Conservation (phyloP, 2,113 vertebrate genomes). For the Trematomus loennbergii region DNA sequence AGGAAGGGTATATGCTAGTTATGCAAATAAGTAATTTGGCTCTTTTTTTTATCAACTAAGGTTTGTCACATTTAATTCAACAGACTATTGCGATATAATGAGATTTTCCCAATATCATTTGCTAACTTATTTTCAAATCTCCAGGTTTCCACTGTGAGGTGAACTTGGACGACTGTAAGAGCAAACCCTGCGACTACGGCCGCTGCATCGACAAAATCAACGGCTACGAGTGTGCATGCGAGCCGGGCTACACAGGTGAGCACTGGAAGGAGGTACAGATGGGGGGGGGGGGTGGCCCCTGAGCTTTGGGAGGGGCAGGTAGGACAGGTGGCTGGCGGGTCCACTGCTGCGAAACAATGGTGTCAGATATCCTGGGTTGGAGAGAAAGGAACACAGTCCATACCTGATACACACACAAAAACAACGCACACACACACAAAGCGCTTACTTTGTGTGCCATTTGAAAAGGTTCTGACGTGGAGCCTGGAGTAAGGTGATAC, state of each 20-base stretch:
- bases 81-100: not conserved
- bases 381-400: slow-evolving; percentile 68
- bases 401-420: slow-evolving; percentile 68
- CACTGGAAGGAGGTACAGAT: slow-evolving; percentile 71
- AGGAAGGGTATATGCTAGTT: no score
- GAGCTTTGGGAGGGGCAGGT: slow-evolving; percentile 69
- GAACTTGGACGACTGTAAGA: slow-evolving; percentile 94
- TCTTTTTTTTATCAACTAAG: no score
- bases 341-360: slow-evolving; percentile 68
- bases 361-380: slow-evolving; percentile 76
- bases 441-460: slow-evolving; percentile 69
- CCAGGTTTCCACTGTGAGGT: slow-evolving; percentile 93
- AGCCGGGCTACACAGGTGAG: slow-evolving; percentile 90
- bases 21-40: no score
- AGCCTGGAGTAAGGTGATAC: slow-evolving; percentile 70
- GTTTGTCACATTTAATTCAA: not conserved
- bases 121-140: not conserved
- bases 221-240: slow-evolving; percentile 92
- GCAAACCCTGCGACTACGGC: slow-evolving; percentile 91
- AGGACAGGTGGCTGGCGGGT: slow-evolving; percentile 81
- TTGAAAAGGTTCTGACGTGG: slow-evolving; percentile 73
- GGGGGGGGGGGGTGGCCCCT: slow-evolving; percentile 62
- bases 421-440: slow-evolving; percentile 61
- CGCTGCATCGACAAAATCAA: slow-evolving; percentile 96
- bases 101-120: not conserved